A percentile compares a stretch with the other conserved stretches of the same genome.
Conservation (phyloP, 2,113 vertebrate genomes). For the Halichoeres trimaculatus region DNA sequence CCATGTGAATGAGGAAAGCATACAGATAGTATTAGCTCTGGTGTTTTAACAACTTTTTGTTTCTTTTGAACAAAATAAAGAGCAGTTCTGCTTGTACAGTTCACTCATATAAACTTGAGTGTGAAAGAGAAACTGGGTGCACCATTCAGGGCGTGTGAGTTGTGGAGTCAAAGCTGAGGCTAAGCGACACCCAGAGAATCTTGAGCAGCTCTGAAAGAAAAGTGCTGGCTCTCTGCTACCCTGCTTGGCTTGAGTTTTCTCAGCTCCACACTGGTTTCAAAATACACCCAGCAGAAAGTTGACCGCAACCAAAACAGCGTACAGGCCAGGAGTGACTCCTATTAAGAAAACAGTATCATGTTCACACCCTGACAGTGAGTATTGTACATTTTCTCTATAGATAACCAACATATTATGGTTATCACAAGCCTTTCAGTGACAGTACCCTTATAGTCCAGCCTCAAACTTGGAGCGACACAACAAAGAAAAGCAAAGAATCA, state of each 20-base stretch:
- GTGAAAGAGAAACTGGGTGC: constrained; percentile 31
- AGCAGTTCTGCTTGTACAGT: neutral
- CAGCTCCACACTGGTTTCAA: constrained; percentile 42
- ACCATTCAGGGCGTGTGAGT: constrained; percentile 45
- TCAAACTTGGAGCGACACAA: constrained; percentile 28
- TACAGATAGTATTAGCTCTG: constrained; percentile 22
- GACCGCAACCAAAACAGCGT: constrained; percentile 36
- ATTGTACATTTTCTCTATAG: neutral
- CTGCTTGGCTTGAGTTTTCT: constrained; percentile 40
- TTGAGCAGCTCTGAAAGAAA: constrained; percentile 67
- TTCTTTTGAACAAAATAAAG: constrained; percentile 25
- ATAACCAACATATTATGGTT: constrained; percentile 1
- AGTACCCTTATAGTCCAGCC: constrained; percentile 9
- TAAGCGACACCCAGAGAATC: constrained; percentile 61
- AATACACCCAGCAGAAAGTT: constrained; percentile 38
- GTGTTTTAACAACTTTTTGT: constrained; percentile 4
- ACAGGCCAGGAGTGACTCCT: constrained; percentile 35
- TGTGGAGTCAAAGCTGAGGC: constrained; percentile 44
- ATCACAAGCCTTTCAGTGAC: neutral
- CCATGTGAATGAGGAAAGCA: constrained; percentile 21
- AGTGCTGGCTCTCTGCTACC: constrained; percentile 32
- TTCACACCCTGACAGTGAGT: constrained; percentile 23
- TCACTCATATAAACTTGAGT: constrained; percentile 23
- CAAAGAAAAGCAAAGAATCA: constrained; percentile 23
- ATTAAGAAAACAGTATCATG: constrained; percentile 47